Evolutionary conservation across 2,797 vertebrate species (phyloP), one percentile per base, ranked within the genome.

Genomic region (Enteromius mattozi): DNA sequence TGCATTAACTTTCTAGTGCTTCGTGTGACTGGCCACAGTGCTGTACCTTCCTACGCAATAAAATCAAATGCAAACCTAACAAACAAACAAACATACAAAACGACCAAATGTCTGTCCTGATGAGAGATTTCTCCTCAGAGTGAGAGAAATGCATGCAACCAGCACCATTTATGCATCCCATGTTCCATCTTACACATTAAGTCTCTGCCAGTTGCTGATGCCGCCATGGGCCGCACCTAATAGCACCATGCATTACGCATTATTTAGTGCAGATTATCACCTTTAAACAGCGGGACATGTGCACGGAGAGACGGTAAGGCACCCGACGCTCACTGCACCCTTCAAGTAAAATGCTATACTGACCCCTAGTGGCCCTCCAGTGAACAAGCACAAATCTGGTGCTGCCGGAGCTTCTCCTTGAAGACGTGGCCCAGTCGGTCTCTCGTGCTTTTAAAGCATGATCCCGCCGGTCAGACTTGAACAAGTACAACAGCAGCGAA

Each of bases 221-320:
- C 86, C 69, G 83, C 85, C 61, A 35, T 30, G 76, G 78, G 77
- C 81, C 80, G 37, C 89, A 88, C 86, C 84, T 84, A 80, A 88
- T 95, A 95, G 95, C 95, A 96, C 95, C 95, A 92, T 86, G 89
- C 93, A 92, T 94, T 93, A 91, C 86, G 85, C 93, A 92, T 93
- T 90, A 90, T 91, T 93, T 95, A 96, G 95, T 95, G 95, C 95
- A 95, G 92, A 91, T 92, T 78, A 88, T 82, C 77, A 77, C 83
- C 83, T 63, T 89, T 90, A 87, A 86, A 72, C 74, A 30, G 80
- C 63, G 27, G 37, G 85, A 89, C 84, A 35, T 88, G 91, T 42
- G 30, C 88, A 70, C 37, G 7, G 82, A 78, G 85, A 85, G 89
- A 88, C 86, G 87, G 88, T 71, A 17, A 83, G 68, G 87, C 83